Evolutionary conservation across 2,797 vertebrate genomes (phyloP).

Genomic region (Todus mexicanus): DNA sequence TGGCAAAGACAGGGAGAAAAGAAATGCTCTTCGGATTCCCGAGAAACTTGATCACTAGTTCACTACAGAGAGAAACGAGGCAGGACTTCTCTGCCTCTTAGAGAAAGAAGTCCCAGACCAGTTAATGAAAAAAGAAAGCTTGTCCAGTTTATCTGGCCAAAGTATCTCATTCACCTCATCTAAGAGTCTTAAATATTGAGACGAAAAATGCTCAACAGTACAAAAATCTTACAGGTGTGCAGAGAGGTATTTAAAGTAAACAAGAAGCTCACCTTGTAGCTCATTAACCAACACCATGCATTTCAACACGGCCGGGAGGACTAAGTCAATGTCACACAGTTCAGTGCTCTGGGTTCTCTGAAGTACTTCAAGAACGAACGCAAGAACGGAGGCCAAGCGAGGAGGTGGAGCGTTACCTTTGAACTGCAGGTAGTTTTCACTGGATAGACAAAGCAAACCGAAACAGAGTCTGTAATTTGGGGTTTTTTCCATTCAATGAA

Average conservation of each 20-base stretch:
- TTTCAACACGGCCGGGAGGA: constrained; percentile 84
- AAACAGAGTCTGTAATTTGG: neutral
- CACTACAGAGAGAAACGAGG: neutral
- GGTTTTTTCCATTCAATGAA: neutral
- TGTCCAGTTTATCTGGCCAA: neutral
- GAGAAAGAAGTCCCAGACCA: neutral
- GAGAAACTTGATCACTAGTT: neutral
- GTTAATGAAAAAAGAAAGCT: neutral
- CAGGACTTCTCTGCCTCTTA: neutral
- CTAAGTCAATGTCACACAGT: constrained; percentile 73
- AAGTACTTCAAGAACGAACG: constrained; percentile 85
- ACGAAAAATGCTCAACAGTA: neutral
- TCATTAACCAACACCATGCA: constrained; percentile 90
- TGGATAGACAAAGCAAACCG: constrained; percentile 67
- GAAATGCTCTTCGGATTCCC: neutral
- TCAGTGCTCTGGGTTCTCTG: constrained; percentile 79
- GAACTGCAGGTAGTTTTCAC: constrained; percentile 88
- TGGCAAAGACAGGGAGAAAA: neutral
- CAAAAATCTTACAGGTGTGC: neutral
- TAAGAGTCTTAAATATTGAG: neutral
- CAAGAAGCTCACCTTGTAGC: constrained; percentile 80
- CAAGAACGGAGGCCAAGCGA: constrained; percentile 81
- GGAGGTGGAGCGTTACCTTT: constrained; percentile 85
- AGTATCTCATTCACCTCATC: neutral
- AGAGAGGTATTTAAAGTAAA: neutral